These are phyloP conservation scores for Drosophila paramelanica DNA, from an alignment of 2,888 invertebrate genomes.

Conservation along the genomic window DNA sequence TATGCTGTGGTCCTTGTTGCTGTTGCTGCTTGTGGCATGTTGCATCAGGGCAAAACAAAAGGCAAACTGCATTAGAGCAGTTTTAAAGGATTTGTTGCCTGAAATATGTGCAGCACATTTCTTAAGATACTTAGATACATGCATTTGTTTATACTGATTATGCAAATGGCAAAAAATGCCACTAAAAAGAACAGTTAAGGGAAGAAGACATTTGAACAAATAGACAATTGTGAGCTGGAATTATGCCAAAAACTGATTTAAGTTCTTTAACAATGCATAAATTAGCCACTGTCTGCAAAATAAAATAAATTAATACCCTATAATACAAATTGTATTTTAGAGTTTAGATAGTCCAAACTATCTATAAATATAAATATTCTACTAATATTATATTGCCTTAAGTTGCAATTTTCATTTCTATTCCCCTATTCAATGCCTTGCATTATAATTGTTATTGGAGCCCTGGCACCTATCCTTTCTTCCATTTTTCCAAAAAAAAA, in stretches of 20 bases:
- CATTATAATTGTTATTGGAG: no score
- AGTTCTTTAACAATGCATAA: not conserved
- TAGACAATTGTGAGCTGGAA: not conserved
- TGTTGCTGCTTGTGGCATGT: conserved; percentile 52
- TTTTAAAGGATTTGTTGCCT: conserved; percentile 69
- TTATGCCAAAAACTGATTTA: not conserved
- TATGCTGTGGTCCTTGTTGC: conserved; percentile 13
- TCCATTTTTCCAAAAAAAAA: no score
- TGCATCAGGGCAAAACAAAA: conserved; percentile 61
- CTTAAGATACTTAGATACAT: conserved; percentile 29
- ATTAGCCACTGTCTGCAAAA: not conserved
- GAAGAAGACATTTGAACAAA: conserved; percentile 5
- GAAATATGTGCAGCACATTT: conserved; percentile 53
- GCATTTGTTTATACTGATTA: conserved; percentile 30
- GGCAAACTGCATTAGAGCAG: conserved; percentile 50
- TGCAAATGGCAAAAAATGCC: conserved; percentile 29
- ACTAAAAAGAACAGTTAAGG: conserved; percentile 44
- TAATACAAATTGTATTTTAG: no score
- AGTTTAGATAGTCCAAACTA: no score
- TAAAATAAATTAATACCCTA: no score
- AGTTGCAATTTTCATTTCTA: no score
- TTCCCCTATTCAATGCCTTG: no score
- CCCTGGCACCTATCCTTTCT: no score
- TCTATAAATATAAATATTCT: no score
- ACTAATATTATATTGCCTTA: no score